Evolutionary conservation across 92 coral and sea anemone species (phyloP), one percentile per base, ranked within the genome.

Genomic region (Epizoanthus illoricatus): DNA sequence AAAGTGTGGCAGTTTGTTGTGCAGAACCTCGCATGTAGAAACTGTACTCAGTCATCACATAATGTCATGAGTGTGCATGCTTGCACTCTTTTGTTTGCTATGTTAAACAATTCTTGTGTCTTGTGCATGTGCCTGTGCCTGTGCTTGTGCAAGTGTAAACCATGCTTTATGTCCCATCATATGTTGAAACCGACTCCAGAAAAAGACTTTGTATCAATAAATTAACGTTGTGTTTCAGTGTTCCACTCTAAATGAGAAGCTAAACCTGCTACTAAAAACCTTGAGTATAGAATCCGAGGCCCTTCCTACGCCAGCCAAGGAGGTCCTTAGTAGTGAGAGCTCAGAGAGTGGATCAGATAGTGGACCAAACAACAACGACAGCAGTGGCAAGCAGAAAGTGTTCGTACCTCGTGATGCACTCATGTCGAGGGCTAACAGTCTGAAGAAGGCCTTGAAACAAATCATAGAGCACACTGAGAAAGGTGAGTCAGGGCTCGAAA

Each of bases 401-500:
- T 97, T 97, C 79, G 99, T 97, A 4, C 97, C 99, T 20, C 85
- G 92, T 65, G 99, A 97, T 20, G 98, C 99, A 58, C 89, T 97
- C 42, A 94, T 94, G 99, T 97, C 99, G 24, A 88, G 99, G 20
- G 99, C 99, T 5, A 97, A 97, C 83, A 97, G 99, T 63, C 81
- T 97, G 49, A 97, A 97, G 86, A 97, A 97, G 87, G 99, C 99
- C 18, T 85, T 97, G 3, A 89, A 89, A 49, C 98, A 97, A 79
- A 97, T 97, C 8, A 90, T 97, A 43, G 97, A 97, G 20, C 99
- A 97, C 69, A 94, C 99, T 5, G 99, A 97, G 62, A 84, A 87
- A 85, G 99, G 99, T 96, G 54, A 41, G 88, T 49, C 23, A 18
- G 8, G 43, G 17, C 7, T 69, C 21, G 55, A 28, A 28, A 28